A percentile compares a stretch with the other conserved stretches of the same genome.
phyloP scores from a whole-genome alignment of 2,797 vertebrate genomes.

The Ataeniobius toweri region DNA sequence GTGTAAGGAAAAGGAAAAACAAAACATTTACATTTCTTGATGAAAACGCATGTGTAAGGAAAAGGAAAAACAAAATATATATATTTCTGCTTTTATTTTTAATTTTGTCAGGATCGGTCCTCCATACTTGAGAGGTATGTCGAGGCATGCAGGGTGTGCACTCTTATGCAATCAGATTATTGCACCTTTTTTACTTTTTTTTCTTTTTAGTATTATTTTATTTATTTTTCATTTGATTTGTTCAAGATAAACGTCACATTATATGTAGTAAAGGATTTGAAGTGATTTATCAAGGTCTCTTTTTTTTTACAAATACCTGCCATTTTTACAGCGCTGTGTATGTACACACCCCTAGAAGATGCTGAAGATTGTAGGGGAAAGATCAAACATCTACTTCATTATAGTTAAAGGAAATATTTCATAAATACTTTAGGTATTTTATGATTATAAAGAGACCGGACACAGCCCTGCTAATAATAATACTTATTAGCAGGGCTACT shows the following conservation, averaged over 20 bases:
- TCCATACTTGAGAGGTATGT: not conserved
- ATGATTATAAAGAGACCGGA: not conserved
- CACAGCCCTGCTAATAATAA: not conserved
- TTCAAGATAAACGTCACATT: not conserved
- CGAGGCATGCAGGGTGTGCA: not conserved
- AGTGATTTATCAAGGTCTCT: not conserved
- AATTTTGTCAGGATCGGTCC: no score
- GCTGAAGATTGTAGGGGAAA: not conserved
- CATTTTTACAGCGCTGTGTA: not conserved
- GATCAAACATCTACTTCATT: constrained; percentile 6
- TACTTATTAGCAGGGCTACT: not conserved
- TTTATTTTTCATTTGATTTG: not conserved
- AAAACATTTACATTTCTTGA: no score
- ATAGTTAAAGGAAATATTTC: not conserved
- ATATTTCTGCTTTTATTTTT: no score
- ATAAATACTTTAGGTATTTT: not conserved
- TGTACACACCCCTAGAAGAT: not conserved
- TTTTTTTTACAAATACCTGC: not conserved
- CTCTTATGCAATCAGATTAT: not conserved
- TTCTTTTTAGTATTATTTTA: not conserved
- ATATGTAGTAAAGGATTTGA: not conserved
- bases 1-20: no score
- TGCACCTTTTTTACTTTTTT: not conserved
- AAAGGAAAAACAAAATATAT: no score
- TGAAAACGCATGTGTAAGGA: no score